phyloP scores from a whole-genome alignment of 2,113 vertebrate species.

The Bostrychus sinensis region DNA sequence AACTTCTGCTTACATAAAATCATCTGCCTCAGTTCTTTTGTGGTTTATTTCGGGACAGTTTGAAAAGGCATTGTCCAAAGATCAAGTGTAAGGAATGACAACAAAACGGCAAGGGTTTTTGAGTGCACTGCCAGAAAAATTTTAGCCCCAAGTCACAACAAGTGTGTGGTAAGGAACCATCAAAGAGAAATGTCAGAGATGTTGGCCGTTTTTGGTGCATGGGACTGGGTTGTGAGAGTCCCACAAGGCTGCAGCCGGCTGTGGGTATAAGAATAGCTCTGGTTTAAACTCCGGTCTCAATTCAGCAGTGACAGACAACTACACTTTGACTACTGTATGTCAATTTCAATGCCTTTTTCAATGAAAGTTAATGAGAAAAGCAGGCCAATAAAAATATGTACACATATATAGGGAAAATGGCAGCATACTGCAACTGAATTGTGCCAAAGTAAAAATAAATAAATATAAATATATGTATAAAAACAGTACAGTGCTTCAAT shows the following conservation, averaged over 20 bases:
- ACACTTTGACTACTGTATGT: neutral
- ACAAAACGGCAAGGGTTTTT: conserved; percentile 11
- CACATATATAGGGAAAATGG: too few relatives aligned
- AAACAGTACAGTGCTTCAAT: too few relatives aligned
- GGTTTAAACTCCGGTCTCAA: conserved; percentile 40
- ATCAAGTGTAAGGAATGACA: conserved; percentile 24
- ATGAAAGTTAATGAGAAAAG: neutral
- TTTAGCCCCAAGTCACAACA: conserved; percentile 22
- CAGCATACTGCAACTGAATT: too few relatives aligned
- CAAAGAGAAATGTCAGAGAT: conserved; percentile 31
- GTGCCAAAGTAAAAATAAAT: too few relatives aligned
- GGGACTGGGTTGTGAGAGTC: conserved; percentile 13
- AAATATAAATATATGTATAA: too few relatives aligned
- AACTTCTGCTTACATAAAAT: neutral
- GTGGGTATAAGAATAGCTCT: conserved; percentile 51
- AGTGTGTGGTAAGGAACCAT: conserved; percentile 27
- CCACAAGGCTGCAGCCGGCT: conserved; percentile 64
- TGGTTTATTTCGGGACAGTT: neutral
- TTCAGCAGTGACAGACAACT: conserved; percentile 8
- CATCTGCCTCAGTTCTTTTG: neutral
- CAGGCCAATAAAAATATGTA: neutral
- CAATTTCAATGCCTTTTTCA: neutral
- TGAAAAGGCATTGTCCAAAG: neutral
- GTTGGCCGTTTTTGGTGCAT: conserved; percentile 19
- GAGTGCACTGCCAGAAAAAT: conserved; percentile 12